Evolutionary conservation across 2,888 invertebrate genomes (phyloP).

Genomic region (Eupithecia tripunctaria): DNA sequence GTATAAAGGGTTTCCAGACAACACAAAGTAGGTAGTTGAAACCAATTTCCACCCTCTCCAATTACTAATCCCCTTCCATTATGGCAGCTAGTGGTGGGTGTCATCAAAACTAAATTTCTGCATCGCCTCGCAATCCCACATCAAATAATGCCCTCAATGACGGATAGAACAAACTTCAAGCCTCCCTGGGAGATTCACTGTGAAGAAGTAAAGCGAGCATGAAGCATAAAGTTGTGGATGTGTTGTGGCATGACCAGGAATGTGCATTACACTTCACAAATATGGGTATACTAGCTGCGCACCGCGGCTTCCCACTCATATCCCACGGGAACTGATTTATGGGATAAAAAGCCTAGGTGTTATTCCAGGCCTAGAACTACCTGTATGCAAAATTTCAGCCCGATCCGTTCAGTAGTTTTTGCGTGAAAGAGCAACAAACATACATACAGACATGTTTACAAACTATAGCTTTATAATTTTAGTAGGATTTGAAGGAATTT

Average conservation of each 20-base stretch:
- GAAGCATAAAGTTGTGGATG: background rate
- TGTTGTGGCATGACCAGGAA: background rate
- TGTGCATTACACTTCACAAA: background rate
- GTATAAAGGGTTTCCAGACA: background rate
- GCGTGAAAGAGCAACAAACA: too few species aligned
- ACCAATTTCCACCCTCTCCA: constrained; percentile 53
- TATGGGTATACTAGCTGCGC: too few species aligned
- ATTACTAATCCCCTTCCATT: constrained; percentile 63
- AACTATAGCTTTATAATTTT: too few species aligned
- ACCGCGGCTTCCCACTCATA: too few species aligned
- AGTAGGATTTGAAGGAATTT: background rate
- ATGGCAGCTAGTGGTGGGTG: constrained; percentile 50
- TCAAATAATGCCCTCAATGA: constrained; percentile 77
- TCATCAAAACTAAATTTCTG: constrained; percentile 75
- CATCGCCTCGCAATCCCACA: constrained; percentile 73
- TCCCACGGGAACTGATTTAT: too few species aligned
- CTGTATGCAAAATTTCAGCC: too few species aligned
- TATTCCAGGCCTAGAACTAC: too few species aligned
- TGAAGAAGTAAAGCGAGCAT: constrained; percentile 12
- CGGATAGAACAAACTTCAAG: constrained; percentile 74
- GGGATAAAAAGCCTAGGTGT: too few species aligned
- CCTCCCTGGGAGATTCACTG: constrained; percentile 55
- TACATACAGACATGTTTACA: too few species aligned
- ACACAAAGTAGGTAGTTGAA: constrained; percentile 29
- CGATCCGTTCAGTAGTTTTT: too few species aligned